Base-by-base conservation (phyloP, 2,797 vertebrate species). In the Protonibea diacanthus region DNA sequence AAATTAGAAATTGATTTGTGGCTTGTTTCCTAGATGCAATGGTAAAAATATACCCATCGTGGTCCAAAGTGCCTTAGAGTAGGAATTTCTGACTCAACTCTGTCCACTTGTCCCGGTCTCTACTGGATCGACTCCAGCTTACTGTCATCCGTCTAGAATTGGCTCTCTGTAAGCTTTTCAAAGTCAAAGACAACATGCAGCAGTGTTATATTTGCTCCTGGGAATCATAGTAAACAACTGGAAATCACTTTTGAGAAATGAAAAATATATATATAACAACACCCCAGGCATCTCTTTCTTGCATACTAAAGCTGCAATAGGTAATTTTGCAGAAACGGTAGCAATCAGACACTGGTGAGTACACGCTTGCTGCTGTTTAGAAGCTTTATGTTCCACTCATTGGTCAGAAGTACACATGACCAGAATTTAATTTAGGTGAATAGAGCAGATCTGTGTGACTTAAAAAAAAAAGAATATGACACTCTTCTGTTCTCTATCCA, bases 11-110 rank as follows among this genome's bases (percentile, higher is more conserved):
- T 55, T 68, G 68, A 85, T 81, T 81, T 76, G 84, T 89, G 89
- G 86, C 86, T 90, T 85, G 11, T 76, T 82, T 89, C 76, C 80
- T 71, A 25, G 55, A 80, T 78, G 72, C 72, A 66, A 12, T 60
- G 48, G 69, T 68, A 64, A 55, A 84, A 70, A 74, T 58, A 71
- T 58, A 55, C 73, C 65, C 66, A 66, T 66, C 20, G 11, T 57
- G 72, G 76, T 68, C 78, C 81, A 90, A 87, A 88, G 86, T 90
- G 80, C 84, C 59, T 81, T 17, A 47, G 23, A 89, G 47, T 15
- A 56, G 29, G 27, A 66, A 52, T 75, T 56, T 78, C 56, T 69
- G 40, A 13, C 68, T 68, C 59, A 42, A 8, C 27, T 62, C 14
- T 23, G 59, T 81, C 69, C 63, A 55, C 80, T 61, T 58, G 58